phyloP scores from a whole-genome alignment of 2,113 vertebrate species.

The Myodes glareolus region DNA sequence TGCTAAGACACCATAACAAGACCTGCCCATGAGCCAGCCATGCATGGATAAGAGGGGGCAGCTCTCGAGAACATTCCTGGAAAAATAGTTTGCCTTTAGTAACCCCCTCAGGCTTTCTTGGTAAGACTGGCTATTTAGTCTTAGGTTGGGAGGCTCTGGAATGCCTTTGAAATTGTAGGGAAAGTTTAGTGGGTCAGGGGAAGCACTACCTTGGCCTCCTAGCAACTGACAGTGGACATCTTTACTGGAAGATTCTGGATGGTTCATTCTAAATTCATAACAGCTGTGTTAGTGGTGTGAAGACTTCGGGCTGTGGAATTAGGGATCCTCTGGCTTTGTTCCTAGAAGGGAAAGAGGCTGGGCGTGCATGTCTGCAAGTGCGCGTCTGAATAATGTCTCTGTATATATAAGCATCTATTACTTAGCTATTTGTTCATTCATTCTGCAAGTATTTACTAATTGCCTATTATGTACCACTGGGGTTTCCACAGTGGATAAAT shows the following conservation, averaged over 20 bases:
- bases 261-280: neutral
- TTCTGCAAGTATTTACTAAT: slow-evolving; percentile 63
- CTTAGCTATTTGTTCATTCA: slow-evolving; percentile 51
- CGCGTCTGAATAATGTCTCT: slow-evolving; percentile 15
- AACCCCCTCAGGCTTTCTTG: slow-evolving; percentile 15
- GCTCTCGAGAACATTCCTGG: slow-evolving; percentile 57
- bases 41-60: neutral
- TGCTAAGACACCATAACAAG: slow-evolving; percentile 12
- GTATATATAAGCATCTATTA: neutral
- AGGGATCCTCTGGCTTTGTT: slow-evolving; percentile 9
- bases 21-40: neutral
- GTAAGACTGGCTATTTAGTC: neutral
- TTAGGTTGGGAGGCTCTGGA: neutral
- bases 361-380: neutral
- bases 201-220: neutral
- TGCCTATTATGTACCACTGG: neutral
- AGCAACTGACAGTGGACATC: neutral
- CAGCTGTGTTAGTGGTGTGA: neutral
- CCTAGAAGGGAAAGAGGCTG: neutral
- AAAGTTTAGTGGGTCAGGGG: neutral
- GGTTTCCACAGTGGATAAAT: slow-evolving; percentile 33
- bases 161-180: neutral
- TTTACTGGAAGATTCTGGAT: neutral
- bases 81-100: slow-evolving; percentile 39
- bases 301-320: neutral